phyloP scores from a whole-genome alignment of 1,140 invertebrate species.

The Neocloeon triangulifer region DNA sequence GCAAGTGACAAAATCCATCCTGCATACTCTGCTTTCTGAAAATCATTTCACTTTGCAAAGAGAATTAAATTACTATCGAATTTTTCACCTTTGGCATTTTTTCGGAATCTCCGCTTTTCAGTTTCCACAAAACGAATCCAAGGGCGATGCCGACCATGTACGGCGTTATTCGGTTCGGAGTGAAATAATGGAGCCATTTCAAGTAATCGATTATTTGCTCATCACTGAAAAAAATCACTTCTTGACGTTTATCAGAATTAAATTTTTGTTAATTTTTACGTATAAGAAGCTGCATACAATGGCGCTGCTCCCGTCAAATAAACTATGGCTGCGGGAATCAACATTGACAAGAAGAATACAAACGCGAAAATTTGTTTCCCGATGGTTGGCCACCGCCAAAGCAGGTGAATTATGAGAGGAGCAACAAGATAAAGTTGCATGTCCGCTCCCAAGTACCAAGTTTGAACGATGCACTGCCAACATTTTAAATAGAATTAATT shows the following conservation, averaged over 20 bases:
- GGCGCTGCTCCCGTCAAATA: too few species aligned
- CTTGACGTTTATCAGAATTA: neutral
- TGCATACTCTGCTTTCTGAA: too few species aligned
- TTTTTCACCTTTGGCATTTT: too few species aligned
- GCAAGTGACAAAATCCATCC: too few species aligned
- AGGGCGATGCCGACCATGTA: slow-evolving; percentile 11
- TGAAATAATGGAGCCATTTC: slow-evolving; percentile 2
- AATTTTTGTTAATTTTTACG: too few species aligned
- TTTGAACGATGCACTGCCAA: slow-evolving; percentile 28
- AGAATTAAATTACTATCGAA: too few species aligned
- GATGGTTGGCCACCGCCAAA: neutral
- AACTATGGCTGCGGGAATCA: too few species aligned
- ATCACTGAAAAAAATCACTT: slow-evolving; percentile 5
- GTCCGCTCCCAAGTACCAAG: slow-evolving; percentile 29
- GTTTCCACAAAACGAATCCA: slow-evolving; percentile 9
- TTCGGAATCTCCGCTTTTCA: too few species aligned
- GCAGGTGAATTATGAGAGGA: slow-evolving; percentile 16
- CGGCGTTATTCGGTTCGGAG: slow-evolving; percentile 5
- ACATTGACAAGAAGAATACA: neutral
- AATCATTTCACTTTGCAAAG: too few species aligned
- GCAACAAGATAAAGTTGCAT: slow-evolving; percentile 25
- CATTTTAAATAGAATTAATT: too few species aligned
- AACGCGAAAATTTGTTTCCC: neutral
- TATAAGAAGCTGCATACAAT: too few species aligned
- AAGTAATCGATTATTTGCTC: slow-evolving; percentile 1